Percentiles rank a stretch among this genome's conserved stretches.
Evolutionary conservation across 2,113 vertebrate genomes (phyloP).

Genomic region (Delphinus delphis): DNA sequence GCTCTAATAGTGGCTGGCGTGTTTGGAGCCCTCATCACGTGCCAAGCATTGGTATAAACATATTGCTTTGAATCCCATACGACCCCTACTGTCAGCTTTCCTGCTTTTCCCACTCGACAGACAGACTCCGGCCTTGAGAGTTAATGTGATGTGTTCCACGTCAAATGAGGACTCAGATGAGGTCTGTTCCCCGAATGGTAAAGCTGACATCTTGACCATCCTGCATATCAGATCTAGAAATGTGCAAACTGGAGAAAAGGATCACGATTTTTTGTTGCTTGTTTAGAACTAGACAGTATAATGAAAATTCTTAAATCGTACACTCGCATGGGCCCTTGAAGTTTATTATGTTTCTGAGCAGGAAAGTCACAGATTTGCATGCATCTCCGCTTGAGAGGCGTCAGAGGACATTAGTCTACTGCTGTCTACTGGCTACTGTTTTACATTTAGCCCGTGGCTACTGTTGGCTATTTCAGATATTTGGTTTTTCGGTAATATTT

Average conservation of each 20-base stretch:
- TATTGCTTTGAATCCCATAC: too few relatives aligned
- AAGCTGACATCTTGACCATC: background rate
- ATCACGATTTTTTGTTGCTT: background rate
- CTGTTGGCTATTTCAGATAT: background rate
- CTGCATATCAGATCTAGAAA: background rate
- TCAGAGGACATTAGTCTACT: background rate
- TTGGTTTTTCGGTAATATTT: background rate
- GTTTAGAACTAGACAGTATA: background rate
- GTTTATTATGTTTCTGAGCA: background rate
- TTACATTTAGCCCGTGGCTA: background rate
- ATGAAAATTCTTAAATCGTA: background rate
- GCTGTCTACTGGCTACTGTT: background rate
- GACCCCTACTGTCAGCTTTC: background rate
- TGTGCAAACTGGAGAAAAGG: background rate
- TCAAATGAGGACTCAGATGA: background rate
- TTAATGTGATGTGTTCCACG: rapidly evolving
- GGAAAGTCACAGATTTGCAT: too few relatives aligned
- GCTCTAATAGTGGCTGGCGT: background rate
- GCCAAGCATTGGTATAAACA: background rate
- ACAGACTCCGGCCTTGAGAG: background rate
- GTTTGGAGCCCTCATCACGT: background rate
- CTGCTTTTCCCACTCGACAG: background rate
- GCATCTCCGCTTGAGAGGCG: background rate
- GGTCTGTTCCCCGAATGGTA: background rate
- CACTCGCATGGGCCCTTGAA: background rate